Percentiles rank a stretch among this genome's conserved stretches.
Conservation (phyloP, 2,113 vertebrate species). For the Arvicanthis niloticus region DNA sequence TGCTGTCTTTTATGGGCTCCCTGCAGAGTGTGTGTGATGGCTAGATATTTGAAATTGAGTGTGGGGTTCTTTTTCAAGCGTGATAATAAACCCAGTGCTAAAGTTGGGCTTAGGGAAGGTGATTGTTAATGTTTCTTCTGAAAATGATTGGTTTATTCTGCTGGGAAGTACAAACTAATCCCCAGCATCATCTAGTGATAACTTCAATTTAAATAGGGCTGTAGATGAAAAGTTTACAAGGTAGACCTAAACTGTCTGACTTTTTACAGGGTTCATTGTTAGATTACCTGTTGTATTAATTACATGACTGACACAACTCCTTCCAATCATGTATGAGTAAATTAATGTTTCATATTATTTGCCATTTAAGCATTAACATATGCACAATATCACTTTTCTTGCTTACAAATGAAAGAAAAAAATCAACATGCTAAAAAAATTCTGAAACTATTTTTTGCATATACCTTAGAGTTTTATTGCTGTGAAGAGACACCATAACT, state of each 20-base stretch:
- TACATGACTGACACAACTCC: neutral
- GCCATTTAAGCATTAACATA: neutral
- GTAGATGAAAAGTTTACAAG: neutral
- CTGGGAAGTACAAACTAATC: neutral
- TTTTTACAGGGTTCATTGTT: neutral
- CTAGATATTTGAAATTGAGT: slow-evolving; percentile 71
- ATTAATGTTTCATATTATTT: neutral
- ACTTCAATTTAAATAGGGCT: slow-evolving; percentile 58
- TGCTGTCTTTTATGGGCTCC: slow-evolving; percentile 56
- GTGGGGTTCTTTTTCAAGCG: slow-evolving; percentile 26
- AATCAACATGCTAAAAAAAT: neutral
- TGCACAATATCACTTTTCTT: neutral
- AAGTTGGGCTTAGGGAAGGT: slow-evolving; percentile 43
- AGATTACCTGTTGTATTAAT: neutral
- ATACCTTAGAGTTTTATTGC: neutral
- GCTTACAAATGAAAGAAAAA: neutral
- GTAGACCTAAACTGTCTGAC: neutral
- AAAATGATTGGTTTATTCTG: slow-evolving; percentile 61
- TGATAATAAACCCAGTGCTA: slow-evolving; percentile 54
- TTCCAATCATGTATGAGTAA: neutral
- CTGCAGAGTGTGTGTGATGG: slow-evolving; percentile 30
- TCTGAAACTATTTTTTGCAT: neutral
- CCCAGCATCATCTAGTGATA: slow-evolving; percentile 3
- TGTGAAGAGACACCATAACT: too few species aligned
- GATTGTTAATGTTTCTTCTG: slow-evolving; percentile 54